Evolutionary conservation across 2,888 invertebrate species (phyloP).

Genomic region (Griposia aprilina): DNA sequence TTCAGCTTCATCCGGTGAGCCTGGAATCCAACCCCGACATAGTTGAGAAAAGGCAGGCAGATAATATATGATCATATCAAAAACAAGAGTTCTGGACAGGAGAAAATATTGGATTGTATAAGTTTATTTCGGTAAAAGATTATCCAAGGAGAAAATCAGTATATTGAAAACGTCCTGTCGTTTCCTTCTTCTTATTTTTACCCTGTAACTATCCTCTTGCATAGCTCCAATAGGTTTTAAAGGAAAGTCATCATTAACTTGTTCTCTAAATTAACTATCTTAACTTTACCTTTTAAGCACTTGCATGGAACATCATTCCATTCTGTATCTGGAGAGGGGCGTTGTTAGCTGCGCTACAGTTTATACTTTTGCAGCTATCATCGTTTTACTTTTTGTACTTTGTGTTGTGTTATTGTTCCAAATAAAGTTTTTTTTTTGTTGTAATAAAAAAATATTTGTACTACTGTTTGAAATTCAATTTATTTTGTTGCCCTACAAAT

Average conservation of each 20-base stretch:
- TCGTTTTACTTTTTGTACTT: no score
- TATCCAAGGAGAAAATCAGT: background rate
- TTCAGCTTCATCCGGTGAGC: background rate
- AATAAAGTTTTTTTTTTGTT: no score
- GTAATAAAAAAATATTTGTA: background rate
- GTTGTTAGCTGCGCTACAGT: no score
- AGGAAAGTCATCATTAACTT: background rate
- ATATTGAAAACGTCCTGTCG: background rate
- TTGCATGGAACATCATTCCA: no score
- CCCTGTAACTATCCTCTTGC: background rate
- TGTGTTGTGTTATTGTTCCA: no score
- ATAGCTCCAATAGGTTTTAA: background rate
- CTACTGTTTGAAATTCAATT: background rate
- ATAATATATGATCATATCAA: background rate
- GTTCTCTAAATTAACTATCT: no score
- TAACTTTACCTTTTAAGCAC: no score
- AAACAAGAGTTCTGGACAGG: background rate
- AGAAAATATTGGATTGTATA: background rate
- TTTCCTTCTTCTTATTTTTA: background rate
- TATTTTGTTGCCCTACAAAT: background rate
- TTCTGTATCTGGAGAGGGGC: no score
- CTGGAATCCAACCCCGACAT: background rate
- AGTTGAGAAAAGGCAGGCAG: background rate
- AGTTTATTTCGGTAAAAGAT: slow-evolving; percentile 1
- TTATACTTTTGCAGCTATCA: no score